phyloP scores from a whole-genome alignment of 1,140 invertebrate species.

The Ylistrum balloti region DNA sequence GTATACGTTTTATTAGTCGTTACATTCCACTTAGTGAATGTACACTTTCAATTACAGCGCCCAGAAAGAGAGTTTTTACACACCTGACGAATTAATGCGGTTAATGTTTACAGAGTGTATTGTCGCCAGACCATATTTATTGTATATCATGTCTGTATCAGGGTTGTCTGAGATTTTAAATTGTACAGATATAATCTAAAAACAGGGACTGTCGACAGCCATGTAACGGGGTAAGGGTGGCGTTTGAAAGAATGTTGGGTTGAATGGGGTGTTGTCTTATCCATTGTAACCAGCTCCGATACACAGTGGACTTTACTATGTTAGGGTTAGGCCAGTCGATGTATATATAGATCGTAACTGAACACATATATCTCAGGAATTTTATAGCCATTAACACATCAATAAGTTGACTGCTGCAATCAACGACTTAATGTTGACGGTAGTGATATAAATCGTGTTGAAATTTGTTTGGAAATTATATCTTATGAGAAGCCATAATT shows the following conservation, averaged over 20 bases:
- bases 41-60: not conserved
- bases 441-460: not conserved
- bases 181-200: not conserved
- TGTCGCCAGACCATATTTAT: not conserved
- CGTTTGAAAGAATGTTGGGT: not conserved
- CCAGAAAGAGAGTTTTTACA: not conserved
- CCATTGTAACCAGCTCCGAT: not conserved
- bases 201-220: conserved; percentile 1
- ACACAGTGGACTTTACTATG: not conserved
- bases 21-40: not conserved
- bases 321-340: not conserved
- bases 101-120: not conserved
- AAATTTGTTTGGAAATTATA: not conserved
- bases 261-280: conserved; percentile 31
- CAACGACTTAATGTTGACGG: no score
- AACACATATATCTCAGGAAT: no score
- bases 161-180: not conserved
- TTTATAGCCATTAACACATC: not conserved
- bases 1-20: not conserved
- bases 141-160: not conserved
- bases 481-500: conserved; percentile 17
- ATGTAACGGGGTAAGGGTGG: not conserved
- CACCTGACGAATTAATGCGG: not conserved
- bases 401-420: no score
- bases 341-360: not conserved